Evolutionary conservation across 1,140 invertebrate genomes (phyloP).

Genomic region (Conus ventricosus): DNA sequence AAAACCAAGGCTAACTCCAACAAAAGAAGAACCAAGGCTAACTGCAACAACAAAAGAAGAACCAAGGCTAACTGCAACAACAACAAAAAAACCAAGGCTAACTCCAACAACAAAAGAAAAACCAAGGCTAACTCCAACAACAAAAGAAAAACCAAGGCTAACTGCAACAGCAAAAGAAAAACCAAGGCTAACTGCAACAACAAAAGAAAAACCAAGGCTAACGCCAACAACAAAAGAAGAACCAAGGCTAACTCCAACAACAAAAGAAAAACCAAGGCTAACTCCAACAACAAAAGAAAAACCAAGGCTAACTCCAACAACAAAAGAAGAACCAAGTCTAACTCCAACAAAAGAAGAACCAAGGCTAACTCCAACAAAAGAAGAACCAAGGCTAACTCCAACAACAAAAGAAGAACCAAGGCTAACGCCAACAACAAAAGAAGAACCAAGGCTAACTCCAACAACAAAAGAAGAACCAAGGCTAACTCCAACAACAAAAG

Average conservation of each 20-base stretch:
- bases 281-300: background rate
- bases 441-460: too few relatives aligned
- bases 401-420: too few relatives aligned
- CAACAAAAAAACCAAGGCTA: too few relatives aligned
- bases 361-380: background rate
- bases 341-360: background rate
- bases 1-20: background rate
- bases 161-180: background rate
- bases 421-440: too few relatives aligned
- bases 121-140: too few relatives aligned
- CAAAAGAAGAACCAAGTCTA: background rate
- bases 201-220: background rate
- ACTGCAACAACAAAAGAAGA: too few relatives aligned
- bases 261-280: background rate
- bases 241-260: background rate
- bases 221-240: background rate
- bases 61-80: too few relatives aligned
- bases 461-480: too few relatives aligned
- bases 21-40: background rate
- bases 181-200: background rate
- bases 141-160: background rate
- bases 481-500: background rate
- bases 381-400: too few relatives aligned
- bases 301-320: background rate
- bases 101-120: too few relatives aligned